A percentile compares a stretch with the other conserved stretches of the same genome.
These are phyloP conservation scores for Rhopalosiphum padi DNA, from an alignment of 1,140 invertebrate genomes.

Conservation along the genomic window DNA sequence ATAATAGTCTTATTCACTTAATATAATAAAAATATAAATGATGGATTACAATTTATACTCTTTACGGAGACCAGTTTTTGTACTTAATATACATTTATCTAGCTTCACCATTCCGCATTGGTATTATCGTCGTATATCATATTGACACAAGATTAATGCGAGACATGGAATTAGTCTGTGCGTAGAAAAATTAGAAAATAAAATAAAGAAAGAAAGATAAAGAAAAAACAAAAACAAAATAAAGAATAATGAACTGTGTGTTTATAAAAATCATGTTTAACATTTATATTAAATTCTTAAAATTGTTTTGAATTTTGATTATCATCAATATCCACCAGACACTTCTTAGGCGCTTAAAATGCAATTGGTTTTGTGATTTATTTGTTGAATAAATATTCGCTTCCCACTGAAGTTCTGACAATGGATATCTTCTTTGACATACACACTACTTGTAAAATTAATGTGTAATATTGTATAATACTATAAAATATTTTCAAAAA, in stretches of 20 bases:
- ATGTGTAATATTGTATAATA: too few species aligned
- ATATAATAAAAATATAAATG: background rate
- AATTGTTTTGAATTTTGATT: background rate
- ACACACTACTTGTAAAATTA: too few species aligned
- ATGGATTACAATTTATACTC: background rate
- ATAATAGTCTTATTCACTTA: background rate
- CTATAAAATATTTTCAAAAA: background rate
- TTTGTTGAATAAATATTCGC: background rate
- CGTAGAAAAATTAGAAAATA: too few species aligned
- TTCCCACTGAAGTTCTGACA: background rate
- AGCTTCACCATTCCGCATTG: background rate
- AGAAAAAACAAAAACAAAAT: background rate
- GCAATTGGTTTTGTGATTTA: background rate
- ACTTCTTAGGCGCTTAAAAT: background rate
- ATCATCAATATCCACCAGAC: background rate
- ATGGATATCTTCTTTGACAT: background rate
- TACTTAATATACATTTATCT: background rate
- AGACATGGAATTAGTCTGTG: background rate
- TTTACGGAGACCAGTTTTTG: background rate
- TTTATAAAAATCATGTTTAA: background rate
- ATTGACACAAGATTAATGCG: background rate
- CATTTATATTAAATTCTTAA: background rate
- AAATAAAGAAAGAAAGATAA: too few species aligned
- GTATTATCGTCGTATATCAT: background rate
- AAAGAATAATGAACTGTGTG: background rate